phyloP scores from a whole-genome alignment of 2,797 vertebrate species.

The Alca torda region DNA sequence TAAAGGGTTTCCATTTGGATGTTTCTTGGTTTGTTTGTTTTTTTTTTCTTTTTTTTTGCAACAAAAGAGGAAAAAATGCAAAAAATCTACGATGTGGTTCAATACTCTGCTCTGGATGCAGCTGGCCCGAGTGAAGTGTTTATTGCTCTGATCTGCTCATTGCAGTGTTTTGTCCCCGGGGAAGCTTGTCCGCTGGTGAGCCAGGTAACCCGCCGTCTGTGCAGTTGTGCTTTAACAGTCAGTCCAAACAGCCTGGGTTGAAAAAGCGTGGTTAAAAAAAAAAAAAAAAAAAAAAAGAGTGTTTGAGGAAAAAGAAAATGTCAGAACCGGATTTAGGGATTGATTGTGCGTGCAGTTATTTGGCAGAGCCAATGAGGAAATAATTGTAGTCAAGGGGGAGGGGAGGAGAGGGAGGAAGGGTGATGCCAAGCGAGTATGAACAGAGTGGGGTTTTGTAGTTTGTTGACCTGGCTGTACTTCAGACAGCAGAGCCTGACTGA shows the following conservation, averaged over 20 bases:
- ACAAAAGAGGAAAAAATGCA: not conserved
- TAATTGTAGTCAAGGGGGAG: not conserved
- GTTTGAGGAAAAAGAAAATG: not conserved
- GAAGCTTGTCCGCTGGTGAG: not conserved
- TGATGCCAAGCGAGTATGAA: conserved; percentile 9
- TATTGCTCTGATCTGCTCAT: not conserved
- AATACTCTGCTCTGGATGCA: not conserved
- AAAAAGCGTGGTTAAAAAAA: not conserved
- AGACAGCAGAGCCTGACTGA: not conserved
- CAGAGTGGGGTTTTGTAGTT: conserved; percentile 26
- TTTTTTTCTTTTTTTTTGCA: not conserved
- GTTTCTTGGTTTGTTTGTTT: not conserved
- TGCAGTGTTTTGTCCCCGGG: not conserved
- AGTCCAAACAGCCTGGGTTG: not conserved
- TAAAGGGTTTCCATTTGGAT: not conserved
- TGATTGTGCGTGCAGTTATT: not conserved
- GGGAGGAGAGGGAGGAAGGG: not conserved
- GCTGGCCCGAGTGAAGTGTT: not conserved
- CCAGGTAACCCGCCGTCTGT: not conserved
- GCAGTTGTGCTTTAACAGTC: not conserved
- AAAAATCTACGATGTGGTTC: not conserved
- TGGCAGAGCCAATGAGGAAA: conserved; percentile 7
- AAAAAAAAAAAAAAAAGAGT: not conserved
- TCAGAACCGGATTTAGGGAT: not conserved
- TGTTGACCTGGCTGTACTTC: conserved; percentile 40